Base-by-base conservation (phyloP, 2,888 invertebrate species). In the Masnerella sp. region DNA sequence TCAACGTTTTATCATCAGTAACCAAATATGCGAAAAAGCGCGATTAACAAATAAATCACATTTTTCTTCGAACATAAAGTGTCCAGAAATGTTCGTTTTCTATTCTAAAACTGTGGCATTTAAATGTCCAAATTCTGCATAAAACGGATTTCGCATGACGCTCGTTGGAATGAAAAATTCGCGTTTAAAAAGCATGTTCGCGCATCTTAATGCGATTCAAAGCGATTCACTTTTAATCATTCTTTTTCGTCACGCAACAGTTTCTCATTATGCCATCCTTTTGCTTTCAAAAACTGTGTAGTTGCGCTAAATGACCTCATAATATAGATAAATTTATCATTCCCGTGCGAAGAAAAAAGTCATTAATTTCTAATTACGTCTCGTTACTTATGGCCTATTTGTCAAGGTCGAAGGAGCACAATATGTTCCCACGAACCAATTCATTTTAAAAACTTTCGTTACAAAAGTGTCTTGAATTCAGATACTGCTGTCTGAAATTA, bases 371-470 rank as follows among this genome's bases (percentile, higher is more conserved):
- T 43, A 54, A 58, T 51, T 67, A 58, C 42, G 15, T 43, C 47
- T 51, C 14, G 49, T 51, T 58, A 67, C 58, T 58, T 58, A 58
- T 51, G 15, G 67, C 36, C 42, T 67, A 67, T 67, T 67, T 67
- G 58, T 45, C 34, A n/a, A 40, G 17, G 32, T 7, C 65, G 49
- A 40, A 40, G 65, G 12, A 47, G 49, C 34, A 42, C 20, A 40
- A 47, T 38, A 58, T 67, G 40, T 56, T 56, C 11, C 20, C 30
- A 9, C 47, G 9, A 47, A 40, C 30, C 11, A n/a, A n/a, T n/a
- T n/a, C n/a, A n/a, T n/a, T n/a, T n/a, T n/a, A n/a, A n/a, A n/a
- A n/a, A n/a, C n/a, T n/a, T n/a, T n/a, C n/a, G n/a, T n/a, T n/a
- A n/a, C n/a, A n/a, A n/a, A n/a, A n/a, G n/a, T n/a, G n/a, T n/a